Conservation (phyloP, 2,888 invertebrate genomes). For the Hoplodrina blanda region DNA sequence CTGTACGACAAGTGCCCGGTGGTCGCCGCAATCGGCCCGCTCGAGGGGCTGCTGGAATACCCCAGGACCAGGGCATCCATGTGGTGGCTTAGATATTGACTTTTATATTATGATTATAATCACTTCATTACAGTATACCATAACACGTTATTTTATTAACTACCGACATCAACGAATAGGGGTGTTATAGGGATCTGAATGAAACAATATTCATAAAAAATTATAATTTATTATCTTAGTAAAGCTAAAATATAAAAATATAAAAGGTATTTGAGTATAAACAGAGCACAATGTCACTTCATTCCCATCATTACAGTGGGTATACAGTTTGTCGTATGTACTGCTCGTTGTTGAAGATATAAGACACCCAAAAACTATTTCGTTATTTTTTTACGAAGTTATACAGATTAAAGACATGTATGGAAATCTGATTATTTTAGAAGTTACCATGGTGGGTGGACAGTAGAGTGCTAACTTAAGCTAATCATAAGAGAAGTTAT, state of each 20-base stretch:
- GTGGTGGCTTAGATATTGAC: constrained; percentile 93
- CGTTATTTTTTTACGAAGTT: constrained; percentile 8
- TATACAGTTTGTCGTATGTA: not conserved
- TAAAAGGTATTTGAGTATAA: constrained; percentile 84
- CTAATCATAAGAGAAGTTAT: constrained; percentile 23
- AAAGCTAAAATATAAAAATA: constrained; percentile 85
- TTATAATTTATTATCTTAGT: constrained; percentile 88
- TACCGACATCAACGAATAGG: not conserved
- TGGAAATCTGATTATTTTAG: constrained; percentile 13
- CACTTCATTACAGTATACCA: not conserved
- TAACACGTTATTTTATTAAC: not conserved
- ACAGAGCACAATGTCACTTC: constrained; percentile 59
- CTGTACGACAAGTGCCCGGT: constrained; percentile 98
- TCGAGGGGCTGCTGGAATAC: constrained; percentile 96
- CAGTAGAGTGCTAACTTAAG: not conserved
- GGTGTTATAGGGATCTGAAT: constrained; percentile 26
- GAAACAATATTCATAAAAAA: constrained; percentile 80
- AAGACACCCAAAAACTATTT: constrained; percentile 32
- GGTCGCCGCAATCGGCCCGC: constrained; percentile 97
- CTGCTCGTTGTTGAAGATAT: constrained; percentile 23
- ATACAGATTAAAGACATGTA: constrained; percentile 26
- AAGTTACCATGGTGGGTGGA: constrained; percentile 39
- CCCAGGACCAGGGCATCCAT: constrained; percentile 94
- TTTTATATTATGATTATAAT: constrained; percentile 20
- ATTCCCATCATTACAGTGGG: constrained; percentile 55